Base-by-base conservation (phyloP, 1,140 invertebrate species). In the Cryptotermes secundus region DNA sequence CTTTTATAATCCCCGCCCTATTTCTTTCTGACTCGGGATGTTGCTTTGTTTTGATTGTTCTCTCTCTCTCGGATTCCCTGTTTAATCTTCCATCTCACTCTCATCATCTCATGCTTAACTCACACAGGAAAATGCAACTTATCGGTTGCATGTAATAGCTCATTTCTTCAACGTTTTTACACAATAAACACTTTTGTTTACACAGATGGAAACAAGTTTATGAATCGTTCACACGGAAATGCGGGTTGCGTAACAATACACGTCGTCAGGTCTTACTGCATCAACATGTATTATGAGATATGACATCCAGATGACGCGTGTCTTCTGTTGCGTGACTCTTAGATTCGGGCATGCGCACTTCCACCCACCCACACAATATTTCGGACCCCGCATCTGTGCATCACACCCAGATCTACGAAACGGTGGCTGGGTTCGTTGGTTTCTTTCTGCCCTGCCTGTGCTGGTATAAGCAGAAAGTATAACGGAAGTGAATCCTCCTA, bases 1-100 rank as follows among this genome's bases (percentile, higher is more conserved):
- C 83, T 83, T 59, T 83, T 59, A 59, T 59, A 59, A 59, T 59
- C 53, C 24, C 53, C 53, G 53, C 53, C 53, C 53, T 59, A 42
- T 4, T 42, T 42, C 81, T 82, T n/a, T 45, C 38, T n/a, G 35
- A 35, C 4, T 82, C 81, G 19, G 24, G 53, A 24, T 59, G 53
- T 26, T 59, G 53, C 53, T 10, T 59, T 59, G 53, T 59, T 59
- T 59, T 59, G 53, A 59, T 59, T 59, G 4, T 26, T 26, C 53
- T 26, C 53, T 59, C 53, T 26, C 53, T 59, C 53, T 59, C 53
- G 16, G 53, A 59, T 59, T 59, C 53, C 19, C 19, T 10, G 19
- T 26, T 59, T 59, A 24, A 59, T 19, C 53, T 19, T 26, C 19
- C 16, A 59, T 59, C 53, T 59, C 3, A 19, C 19, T 19, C 19